Conservation (phyloP, 92 coral and sea anemone genomes). For the Anthopleura xanthogrammica region DNA sequence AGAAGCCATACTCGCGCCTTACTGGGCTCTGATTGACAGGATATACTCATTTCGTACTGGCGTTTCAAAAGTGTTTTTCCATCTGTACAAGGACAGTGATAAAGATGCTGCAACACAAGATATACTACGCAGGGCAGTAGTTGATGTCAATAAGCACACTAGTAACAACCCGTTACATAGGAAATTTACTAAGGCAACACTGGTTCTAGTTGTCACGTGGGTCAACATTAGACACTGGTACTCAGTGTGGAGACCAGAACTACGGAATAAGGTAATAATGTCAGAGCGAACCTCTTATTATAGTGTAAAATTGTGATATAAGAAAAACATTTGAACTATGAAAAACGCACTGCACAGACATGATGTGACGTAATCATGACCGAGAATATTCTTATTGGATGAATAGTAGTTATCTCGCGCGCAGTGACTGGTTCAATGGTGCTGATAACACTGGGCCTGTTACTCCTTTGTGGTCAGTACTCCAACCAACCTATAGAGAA, state of each 20-base stretch:
- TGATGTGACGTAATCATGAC: no score
- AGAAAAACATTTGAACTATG: no score
- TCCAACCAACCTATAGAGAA: no score
- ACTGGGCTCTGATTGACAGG: slow-evolving; percentile 37
- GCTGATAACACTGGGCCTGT: no score
- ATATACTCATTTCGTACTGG: background rate
- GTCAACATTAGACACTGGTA: slow-evolving; percentile 25
- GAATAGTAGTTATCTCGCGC: no score
- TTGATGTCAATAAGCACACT: slow-evolving; percentile 19
- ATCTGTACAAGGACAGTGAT: slow-evolving; percentile 16
- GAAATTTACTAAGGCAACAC: slow-evolving; percentile 32
- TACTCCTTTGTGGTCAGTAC: no score
- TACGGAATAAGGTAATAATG: slow-evolving; percentile 5
- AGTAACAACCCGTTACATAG: slow-evolving; percentile 1
- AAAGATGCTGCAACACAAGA: background rate
- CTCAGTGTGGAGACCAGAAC: background rate
- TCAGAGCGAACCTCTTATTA: no score
- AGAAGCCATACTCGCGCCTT: slow-evolving; percentile 45
- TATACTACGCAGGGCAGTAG: slow-evolving; percentile 24
- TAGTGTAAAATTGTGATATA: no score
- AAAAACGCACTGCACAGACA: no score
- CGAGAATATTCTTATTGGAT: no score
- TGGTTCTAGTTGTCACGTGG: slow-evolving; percentile 55
- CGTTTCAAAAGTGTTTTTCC: slow-evolving; percentile 40
- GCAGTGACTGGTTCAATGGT: no score